These are phyloP conservation scores for Agrenia bidenticulata DNA, from an alignment of 2,888 invertebrate species.

Conservation along the genomic window DNA sequence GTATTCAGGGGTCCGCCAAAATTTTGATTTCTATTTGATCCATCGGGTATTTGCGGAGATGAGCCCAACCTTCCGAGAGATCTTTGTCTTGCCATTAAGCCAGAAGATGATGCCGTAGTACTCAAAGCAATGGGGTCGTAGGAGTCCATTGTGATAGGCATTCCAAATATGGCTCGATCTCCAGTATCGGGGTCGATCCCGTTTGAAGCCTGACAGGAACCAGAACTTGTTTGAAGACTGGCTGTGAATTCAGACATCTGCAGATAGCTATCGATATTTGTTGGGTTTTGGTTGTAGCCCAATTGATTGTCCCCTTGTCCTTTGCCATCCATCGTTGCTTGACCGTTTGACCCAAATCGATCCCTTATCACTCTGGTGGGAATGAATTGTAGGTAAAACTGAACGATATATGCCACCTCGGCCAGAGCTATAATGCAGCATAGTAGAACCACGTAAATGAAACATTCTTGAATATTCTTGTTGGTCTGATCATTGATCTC, in stretches of 20 bases:
- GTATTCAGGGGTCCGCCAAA: not conserved
- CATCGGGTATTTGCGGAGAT: not conserved
- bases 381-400: conserved; percentile 15
- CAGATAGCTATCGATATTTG: not conserved
- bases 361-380: not conserved
- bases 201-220: no score
- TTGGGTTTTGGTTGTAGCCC: not conserved
- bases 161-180: no score
- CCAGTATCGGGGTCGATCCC: no score
- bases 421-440: conserved; percentile 20
- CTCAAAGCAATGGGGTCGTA: not conserved
- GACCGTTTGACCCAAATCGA: no score
- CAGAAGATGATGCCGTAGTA: not conserved
- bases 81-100: not conserved
- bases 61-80: not conserved
- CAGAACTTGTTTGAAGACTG: no score
- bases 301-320: not conserved
- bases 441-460: conserved; percentile 17
- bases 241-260: no score
- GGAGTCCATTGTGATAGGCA: not conserved
- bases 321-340: not conserved
- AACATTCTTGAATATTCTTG: conserved; percentile 24
- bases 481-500: conserved; percentile 27
- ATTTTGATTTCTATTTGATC: no score
- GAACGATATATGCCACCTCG: not conserved